phyloP scores from a whole-genome alignment of 2,797 vertebrate genomes.

The Esox masquinongy region DNA sequence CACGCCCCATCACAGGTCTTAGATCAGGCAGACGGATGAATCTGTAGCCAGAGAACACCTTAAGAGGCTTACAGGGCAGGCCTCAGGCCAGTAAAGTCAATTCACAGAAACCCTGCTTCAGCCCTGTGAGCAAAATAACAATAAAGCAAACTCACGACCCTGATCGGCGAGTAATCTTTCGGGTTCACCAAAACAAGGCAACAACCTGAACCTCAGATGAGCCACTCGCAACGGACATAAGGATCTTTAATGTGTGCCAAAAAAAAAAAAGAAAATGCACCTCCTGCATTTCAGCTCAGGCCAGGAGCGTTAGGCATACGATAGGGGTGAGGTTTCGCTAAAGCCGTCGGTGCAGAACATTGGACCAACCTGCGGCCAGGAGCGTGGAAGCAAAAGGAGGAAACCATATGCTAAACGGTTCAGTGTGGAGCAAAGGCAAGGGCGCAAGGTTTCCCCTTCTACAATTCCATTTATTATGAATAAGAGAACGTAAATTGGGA shows the following conservation, averaged over 20 bases:
- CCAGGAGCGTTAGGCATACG: not conserved
- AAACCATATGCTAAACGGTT: not conserved
- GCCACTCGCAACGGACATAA: not conserved
- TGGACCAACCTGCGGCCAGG: not conserved
- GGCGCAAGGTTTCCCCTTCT: not conserved
- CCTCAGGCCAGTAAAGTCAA: no score
- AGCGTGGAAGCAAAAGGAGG: not conserved
- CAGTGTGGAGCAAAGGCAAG: not conserved
- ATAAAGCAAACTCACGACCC: not conserved
- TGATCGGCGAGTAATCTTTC: no score
- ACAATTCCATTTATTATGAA: constrained; percentile 1
- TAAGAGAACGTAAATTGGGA: not conserved
- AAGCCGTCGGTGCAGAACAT: no score
- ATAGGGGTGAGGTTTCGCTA: not conserved
- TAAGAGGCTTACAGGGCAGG: no score
- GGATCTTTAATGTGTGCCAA: not conserved
- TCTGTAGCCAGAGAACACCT: not conserved
- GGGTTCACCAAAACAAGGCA: not conserved
- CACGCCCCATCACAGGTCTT: no score
- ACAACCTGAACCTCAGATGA: not conserved
- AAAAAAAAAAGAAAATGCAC: not conserved
- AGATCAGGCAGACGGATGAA: not conserved
- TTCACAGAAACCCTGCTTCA: not conserved
- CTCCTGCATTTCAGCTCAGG: not conserved
- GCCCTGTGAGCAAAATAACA: not conserved